Evolutionary conservation across 2,888 invertebrate genomes (phyloP).

Genomic region (Zonitis immaculata): DNA sequence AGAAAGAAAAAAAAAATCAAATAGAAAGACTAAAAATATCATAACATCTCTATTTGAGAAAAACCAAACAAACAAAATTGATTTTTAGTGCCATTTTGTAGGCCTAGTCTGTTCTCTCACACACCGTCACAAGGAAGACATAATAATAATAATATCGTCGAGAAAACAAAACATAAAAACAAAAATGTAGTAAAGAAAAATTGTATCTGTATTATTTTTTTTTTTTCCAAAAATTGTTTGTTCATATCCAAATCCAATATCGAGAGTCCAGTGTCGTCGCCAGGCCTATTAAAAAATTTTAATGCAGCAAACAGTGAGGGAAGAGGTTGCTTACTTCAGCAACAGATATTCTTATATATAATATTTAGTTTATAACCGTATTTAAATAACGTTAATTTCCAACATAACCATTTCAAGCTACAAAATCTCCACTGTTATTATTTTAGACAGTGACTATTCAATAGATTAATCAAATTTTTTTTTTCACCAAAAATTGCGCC

Average conservation of each 20-base stretch:
- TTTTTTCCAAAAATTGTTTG: constrained; percentile 16
- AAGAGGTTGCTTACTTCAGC: constrained; percentile 40
- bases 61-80: too few relatives aligned
- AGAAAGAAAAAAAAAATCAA: background rate
- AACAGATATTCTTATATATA: constrained; percentile 24
- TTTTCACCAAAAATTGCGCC: too few relatives aligned
- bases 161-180: background rate
- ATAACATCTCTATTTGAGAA: constrained; percentile 43
- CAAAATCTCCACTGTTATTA: constrained; percentile 7
- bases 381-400: constrained; percentile 32
- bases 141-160: constrained; percentile 41
- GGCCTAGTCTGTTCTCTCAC: constrained; percentile 36
- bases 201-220: constrained; percentile 18
- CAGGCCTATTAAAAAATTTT: constrained; percentile 45
- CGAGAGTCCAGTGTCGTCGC: constrained; percentile 50
- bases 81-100: constrained; percentile 44
- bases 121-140: constrained; percentile 42
- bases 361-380: constrained; percentile 1
- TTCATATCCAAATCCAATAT: constrained; percentile 40
- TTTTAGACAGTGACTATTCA: constrained; percentile 26
- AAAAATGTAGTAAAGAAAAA: constrained; percentile 22
- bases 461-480: constrained; percentile 5
- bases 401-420: constrained; percentile 23
- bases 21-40: constrained; percentile 33
- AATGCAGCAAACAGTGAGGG: constrained; percentile 52